Percentiles rank a stretch among this genome's conserved stretches.
These are phyloP conservation scores for Pandemis corylana DNA, from an alignment of 2,888 invertebrate species.

Conservation along the genomic window DNA sequence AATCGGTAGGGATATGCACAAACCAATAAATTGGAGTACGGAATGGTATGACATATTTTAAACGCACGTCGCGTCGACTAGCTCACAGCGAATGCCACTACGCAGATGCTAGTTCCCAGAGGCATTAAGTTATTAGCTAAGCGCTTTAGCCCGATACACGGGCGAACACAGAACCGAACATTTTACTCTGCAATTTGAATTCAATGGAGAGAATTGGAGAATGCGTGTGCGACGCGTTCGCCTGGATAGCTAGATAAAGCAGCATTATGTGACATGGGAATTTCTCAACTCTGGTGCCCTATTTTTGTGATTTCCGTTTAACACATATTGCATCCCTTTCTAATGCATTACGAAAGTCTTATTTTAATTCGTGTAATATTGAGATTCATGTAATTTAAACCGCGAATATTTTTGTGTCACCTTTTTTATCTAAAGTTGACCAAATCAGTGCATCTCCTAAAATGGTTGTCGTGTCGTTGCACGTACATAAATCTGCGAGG, in stretches of 20 bases:
- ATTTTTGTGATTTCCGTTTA: not conserved
- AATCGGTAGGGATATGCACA: conserved; percentile 51
- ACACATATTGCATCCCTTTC: not conserved
- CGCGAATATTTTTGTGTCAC: not conserved
- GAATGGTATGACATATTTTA: conserved; percentile 53
- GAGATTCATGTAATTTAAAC: not conserved
- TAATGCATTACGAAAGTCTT: not conserved
- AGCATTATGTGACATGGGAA: conserved; percentile 65
- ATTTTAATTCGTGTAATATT: not conserved
- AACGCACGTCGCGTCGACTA: conserved; percentile 50
- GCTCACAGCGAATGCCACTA: conserved; percentile 45
- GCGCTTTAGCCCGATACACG: conserved; percentile 71
- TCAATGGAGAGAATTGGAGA: conserved; percentile 80
- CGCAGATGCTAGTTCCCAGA: conserved; percentile 75
- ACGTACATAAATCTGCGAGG: conserved; percentile 72
- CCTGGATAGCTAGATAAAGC: conserved; percentile 65
- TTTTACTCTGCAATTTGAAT: conserved; percentile 82
- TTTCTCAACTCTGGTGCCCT: conserved; percentile 55
- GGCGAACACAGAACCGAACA: conserved; percentile 62
- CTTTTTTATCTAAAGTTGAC: conserved; percentile 7
- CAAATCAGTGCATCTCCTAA: conserved; percentile 30
- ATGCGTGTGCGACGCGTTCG: conserved; percentile 63
- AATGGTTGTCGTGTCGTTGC: conserved; percentile 44
- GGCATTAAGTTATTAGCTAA: conserved; percentile 83
- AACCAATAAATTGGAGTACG: conserved; percentile 48